These are phyloP conservation scores for Sarcophaga bullata DNA, from an alignment of 1,140 invertebrate genomes.

Conservation along the genomic window DNA sequence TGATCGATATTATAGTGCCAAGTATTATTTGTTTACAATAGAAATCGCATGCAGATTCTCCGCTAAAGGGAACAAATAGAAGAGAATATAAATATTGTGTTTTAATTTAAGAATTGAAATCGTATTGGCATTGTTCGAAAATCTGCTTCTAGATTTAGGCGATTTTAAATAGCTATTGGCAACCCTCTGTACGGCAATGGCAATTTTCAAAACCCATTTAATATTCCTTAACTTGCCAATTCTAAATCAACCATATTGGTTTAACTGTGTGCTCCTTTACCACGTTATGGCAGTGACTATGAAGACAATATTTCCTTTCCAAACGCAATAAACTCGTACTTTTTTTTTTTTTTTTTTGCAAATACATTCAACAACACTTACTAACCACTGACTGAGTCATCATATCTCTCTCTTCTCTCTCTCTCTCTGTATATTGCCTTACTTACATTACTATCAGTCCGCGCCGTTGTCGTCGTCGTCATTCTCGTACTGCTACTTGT, in stretches of 20 bases:
- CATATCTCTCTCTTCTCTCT: not conserved
- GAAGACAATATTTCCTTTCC: not conserved
- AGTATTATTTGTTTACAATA: no score
- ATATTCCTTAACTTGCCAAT: not conserved
- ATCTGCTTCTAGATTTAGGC: no score
- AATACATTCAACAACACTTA: not conserved
- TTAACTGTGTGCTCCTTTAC: not conserved
- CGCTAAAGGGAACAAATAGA: no score
- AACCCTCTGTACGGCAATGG: not conserved
- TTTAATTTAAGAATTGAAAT: no score
- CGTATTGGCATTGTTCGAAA: no score
- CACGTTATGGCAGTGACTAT: not conserved
- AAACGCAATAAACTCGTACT: not conserved
- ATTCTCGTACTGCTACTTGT: not conserved
- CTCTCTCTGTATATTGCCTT: no score
- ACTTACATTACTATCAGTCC: no score
- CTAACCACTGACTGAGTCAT: not conserved
- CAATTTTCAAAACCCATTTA: slow-evolving; percentile 19
- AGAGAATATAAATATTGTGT: no score
- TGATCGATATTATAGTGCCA: no score
- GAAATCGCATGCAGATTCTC: no score
- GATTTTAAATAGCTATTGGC: no score
- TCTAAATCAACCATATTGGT: not conserved
- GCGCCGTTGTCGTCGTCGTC: not conserved
- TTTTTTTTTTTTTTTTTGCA: not conserved